Percentiles rank a stretch among this genome's conserved stretches.
Evolutionary conservation across 2,113 vertebrate species (phyloP).

Genomic region (Pomatostomus ruficeps): DNA sequence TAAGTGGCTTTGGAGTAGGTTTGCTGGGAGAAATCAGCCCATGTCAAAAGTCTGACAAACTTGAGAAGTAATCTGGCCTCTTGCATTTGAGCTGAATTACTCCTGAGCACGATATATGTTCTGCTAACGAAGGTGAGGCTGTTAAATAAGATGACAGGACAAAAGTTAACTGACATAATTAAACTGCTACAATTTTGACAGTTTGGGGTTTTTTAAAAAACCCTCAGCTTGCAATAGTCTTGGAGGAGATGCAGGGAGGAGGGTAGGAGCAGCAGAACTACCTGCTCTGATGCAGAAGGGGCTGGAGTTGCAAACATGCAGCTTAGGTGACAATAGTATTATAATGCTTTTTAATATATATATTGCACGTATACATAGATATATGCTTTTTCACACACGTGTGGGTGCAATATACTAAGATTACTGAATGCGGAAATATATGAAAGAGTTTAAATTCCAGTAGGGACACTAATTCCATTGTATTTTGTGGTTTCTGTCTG

Average conservation of each 20-base stretch:
- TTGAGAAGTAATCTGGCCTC: background rate
- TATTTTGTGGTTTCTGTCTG: background rate
- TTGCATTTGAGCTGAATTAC: background rate
- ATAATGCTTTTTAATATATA: background rate
- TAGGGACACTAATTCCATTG: background rate
- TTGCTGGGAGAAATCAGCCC: background rate
- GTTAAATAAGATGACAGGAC: background rate
- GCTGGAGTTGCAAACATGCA: background rate
- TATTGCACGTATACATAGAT: accelerated
- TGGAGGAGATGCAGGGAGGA: background rate
- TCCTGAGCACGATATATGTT: background rate
- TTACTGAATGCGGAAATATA: background rate
- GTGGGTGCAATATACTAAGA: background rate
- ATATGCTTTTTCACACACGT: accelerated
- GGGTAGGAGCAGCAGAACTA: background rate
- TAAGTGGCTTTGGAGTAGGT: background rate
- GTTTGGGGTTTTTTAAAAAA: background rate
- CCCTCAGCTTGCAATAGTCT: background rate
- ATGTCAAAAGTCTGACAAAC: background rate
- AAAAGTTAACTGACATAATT: background rate
- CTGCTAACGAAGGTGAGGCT: background rate
- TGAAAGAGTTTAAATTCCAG: background rate
- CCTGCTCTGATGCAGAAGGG: background rate
- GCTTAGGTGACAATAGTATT: background rate
- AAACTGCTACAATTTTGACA: background rate